Percentiles rank a stretch among this genome's conserved stretches.
Evolutionary conservation across 1,140 invertebrate species (phyloP).

Genomic region (Schmidtea mediterranea): DNA sequence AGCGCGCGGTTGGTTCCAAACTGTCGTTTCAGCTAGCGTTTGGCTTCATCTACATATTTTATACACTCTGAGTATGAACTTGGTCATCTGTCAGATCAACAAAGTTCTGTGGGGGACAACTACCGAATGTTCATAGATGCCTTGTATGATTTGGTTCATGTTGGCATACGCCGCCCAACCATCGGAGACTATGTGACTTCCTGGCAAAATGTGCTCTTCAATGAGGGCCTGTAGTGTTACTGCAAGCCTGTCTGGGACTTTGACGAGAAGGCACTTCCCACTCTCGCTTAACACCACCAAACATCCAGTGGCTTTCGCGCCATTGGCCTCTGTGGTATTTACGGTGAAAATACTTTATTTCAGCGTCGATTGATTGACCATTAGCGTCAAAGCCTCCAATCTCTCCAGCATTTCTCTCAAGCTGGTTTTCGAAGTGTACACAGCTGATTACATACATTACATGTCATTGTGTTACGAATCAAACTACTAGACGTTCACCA

Average conservation of each 20-base stretch:
- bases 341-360: constrained; percentile 9
- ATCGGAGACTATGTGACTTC: constrained; percentile 3
- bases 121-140: constrained; percentile 4
- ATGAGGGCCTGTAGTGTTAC: too few relatives aligned
- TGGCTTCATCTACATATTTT: neutral
- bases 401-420: too few relatives aligned
- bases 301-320: constrained; percentile 10
- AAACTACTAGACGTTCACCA: too few relatives aligned
- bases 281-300: constrained; percentile 7
- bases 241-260: neutral
- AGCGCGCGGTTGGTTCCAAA: too few relatives aligned
- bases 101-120: constrained; percentile 3
- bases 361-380: constrained; percentile 5
- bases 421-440: too few relatives aligned
- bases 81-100: neutral
- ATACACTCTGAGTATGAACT: neutral
- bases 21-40: too few relatives aligned
- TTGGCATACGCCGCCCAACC: constrained; percentile 3
- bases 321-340: constrained; percentile 10
- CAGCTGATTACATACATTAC: too few relatives aligned
- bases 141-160: neutral
- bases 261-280: neutral
- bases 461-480: too few relatives aligned
- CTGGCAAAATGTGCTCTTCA: constrained; percentile 2
- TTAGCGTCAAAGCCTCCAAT: too few relatives aligned